Evolutionary conservation across 2,888 invertebrate genomes (phyloP), one percentile per base, ranked within the genome.

Genomic region (Himalopsyche japonica): DNA sequence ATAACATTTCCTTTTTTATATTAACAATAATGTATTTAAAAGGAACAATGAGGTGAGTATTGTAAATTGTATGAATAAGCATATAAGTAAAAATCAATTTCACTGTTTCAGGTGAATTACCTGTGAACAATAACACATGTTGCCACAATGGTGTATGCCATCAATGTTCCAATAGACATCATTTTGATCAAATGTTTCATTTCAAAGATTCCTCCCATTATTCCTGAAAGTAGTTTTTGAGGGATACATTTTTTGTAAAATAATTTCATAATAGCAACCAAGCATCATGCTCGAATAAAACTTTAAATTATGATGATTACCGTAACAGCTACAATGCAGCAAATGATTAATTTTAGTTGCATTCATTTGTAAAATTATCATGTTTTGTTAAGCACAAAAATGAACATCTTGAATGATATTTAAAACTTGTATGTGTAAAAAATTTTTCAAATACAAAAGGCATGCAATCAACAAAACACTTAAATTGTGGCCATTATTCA

Each of bases 61-160:
- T n/a, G n/a, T n/a, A n/a, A n/a, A n/a, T n/a, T n/a, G n/a, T n/a
- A n/a, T n/a, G n/a, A n/a, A n/a, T n/a, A n/a, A n/a, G n/a, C n/a
- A n/a, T n/a, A n/a, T n/a, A n/a, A n/a, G n/a, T n/a, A 48, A 48
- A 49, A 49, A 49, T 3, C 49, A 49, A n/a, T 49, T 4, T 4
- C 49, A 30, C 18, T 80, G 0, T 49, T 12, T 0, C 1, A 32
- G 47, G 43, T 15, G 15, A 43, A 43, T 43, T 92, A 97, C 94
- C 97, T 94, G 7, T 98, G 91, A 80, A 98, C 92, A 15, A 98
- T 93, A 0, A 98, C 96, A 88, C 97, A 97, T 4, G 96, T 95
- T 0, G 97, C 97, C 2, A 98, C 98, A 89, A 98, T 96, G 0
- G 97, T 96, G 90, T 98, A 98, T 0, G 97, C 97, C 82, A 97